Evolutionary conservation across 2,888 invertebrate species (phyloP), one percentile per base, ranked within the genome.

Genomic region (Ceramica pisi): DNA sequence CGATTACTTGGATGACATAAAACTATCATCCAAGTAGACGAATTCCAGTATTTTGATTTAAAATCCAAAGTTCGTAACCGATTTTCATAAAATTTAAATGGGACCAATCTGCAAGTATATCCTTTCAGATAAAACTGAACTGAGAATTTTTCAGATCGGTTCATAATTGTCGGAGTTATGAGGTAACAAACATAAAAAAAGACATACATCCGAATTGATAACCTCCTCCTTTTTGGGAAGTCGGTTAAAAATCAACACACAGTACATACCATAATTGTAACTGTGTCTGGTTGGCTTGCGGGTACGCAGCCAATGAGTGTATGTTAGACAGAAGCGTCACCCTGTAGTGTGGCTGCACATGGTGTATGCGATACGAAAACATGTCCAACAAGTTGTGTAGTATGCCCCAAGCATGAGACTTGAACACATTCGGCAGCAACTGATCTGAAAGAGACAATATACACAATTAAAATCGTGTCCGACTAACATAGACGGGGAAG

Each of bases 361-460:
- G 99, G 92, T 99, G 99, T 93, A 99, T 97, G 59, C 99, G 97
- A 91, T 99, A 99, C 75, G 98, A 99, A 92, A 99, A 99, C 99
- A 99, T 99, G 93, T 99, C 99, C 88, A 99, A 92, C 50, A 99
- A 94, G 0, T 99, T 99, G 91, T 99, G 99, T n/a, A 99, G 96
- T 68, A 99, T 99, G 31, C 98, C 98, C 99, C 99, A 99, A 0
- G 99, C 98, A 86, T 99, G 98, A 19, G 98, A 98, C 92, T 98
- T 98, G 90, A 98, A 98, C 51, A 99, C 99, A 38, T 98, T 98
- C 0, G 99, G 99, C 81, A 99, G 93, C 56, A 99, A 93, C 93
- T 99, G 99, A 90, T 97, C 98, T 98, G 91, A 77, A 88, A 81
- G 38, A 50, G 64, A 61, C 51, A 63, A 71, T n/a, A 38, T 21